These are phyloP conservation scores for Rhinoraja longicauda DNA, from an alignment of 2,797 vertebrate species.

Conservation along the genomic window DNA sequence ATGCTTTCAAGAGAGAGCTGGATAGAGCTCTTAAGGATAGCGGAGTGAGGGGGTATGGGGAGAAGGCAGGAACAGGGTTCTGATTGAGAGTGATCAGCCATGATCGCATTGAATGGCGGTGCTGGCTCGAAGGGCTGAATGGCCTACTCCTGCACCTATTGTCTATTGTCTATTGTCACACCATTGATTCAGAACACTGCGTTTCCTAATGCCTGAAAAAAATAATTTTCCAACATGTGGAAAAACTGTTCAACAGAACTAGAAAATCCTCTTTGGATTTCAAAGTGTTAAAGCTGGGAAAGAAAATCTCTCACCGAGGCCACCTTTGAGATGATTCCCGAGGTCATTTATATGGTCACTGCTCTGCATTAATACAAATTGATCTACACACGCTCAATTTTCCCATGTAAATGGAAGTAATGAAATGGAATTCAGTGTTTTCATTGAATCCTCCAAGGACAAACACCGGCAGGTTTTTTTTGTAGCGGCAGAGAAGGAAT, in stretches of 20 bases:
- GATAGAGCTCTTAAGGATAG: too few species aligned
- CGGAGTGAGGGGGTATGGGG: too few species aligned
- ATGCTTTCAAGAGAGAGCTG: too few species aligned
- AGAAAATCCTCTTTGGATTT: neutral
- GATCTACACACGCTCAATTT: conserved; percentile 28
- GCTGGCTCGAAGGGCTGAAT: too few species aligned
- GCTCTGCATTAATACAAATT: conserved; percentile 30
- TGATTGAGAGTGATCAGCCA: too few species aligned
- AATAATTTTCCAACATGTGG: neutral
- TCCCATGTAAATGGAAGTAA: conserved; percentile 31
- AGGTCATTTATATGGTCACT: conserved; percentile 3
- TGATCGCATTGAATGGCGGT: too few species aligned
- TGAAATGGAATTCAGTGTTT: conserved; percentile 37
- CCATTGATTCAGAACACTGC: neutral
- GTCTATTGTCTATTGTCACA: too few species aligned
- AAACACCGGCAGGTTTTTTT: neutral
- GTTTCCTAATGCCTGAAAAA: neutral
- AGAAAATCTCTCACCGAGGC: neutral
- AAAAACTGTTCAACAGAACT: too few species aligned
- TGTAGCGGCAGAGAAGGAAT: neutral
- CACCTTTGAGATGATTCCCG: neutral
- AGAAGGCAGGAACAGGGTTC: too few species aligned
- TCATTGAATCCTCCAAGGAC: conserved; percentile 20
- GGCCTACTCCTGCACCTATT: too few species aligned
- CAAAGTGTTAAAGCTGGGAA: neutral